Conservation (phyloP, 1,140 invertebrate species). For the Dinoponera quadriceps region DNA sequence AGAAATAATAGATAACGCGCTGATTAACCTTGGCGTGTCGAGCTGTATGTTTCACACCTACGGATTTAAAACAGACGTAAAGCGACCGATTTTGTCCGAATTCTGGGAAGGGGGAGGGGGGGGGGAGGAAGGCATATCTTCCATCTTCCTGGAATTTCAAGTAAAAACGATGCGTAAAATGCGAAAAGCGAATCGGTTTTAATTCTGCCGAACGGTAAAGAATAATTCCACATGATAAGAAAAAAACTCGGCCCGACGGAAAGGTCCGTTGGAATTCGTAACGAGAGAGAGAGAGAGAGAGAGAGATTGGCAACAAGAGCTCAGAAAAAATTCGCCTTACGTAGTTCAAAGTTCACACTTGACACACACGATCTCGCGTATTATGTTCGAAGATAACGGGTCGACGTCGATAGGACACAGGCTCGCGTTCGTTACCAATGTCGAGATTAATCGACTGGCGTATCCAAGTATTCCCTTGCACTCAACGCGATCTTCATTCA, state of each 20-base stretch:
- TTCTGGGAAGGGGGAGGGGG: no score
- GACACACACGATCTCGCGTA: neutral
- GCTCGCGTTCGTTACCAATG: conserved; percentile 41
- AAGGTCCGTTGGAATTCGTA: neutral
- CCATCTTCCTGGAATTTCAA: no score
- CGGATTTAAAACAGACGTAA: no score
- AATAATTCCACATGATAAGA: neutral
- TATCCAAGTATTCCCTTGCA: conserved; percentile 62
- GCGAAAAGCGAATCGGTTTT: neutral
- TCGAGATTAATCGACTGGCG: conserved; percentile 66
- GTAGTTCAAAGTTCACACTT: conserved; percentile 50
- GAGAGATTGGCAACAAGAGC: conserved; percentile 3
- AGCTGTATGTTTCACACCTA: no score
- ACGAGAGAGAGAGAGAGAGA: neutral
- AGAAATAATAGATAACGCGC: no score
- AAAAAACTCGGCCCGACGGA: neutral
- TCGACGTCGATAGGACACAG: conserved; percentile 64
- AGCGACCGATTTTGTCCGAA: no score
- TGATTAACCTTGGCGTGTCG: no score
- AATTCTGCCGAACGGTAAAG: neutral
- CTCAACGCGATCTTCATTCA: conserved; percentile 74
- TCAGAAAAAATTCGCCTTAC: neutral
- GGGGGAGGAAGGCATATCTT: no score
- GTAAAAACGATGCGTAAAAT: no score
- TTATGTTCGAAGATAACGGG: conserved; percentile 54